Percentiles rank a stretch among this genome's conserved stretches.
These are phyloP conservation scores for Moxostoma hubbsi DNA, from an alignment of 2,797 vertebrate species.

Conservation along the genomic window DNA sequence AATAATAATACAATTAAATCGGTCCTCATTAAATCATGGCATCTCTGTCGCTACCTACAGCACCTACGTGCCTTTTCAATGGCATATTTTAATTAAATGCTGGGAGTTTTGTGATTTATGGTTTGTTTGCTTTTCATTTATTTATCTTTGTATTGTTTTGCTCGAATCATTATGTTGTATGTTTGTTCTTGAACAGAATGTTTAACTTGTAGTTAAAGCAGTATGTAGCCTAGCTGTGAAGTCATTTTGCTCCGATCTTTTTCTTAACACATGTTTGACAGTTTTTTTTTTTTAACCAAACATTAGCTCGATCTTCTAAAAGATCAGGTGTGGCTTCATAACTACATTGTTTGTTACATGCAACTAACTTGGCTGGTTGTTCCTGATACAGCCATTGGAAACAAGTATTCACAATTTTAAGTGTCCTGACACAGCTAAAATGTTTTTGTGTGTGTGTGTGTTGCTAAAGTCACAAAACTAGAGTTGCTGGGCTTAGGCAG, in stretches of 20 bases:
- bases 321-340: no score
- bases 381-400: background rate
- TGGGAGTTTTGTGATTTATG: no score
- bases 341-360: background rate
- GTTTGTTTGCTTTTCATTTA: background rate
- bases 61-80: no score
- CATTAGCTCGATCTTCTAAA: no score
- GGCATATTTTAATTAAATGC: no score
- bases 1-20: background rate
- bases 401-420: background rate
- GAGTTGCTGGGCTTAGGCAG: background rate
- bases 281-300: background rate
- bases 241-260: background rate
- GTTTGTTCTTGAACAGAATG: background rate
- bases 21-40: background rate
- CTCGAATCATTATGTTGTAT: background rate
- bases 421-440: background rate
- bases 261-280: background rate
- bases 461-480: background rate
- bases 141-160: background rate
- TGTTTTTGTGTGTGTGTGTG: background rate
- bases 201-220: background rate
- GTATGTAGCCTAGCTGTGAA: background rate
- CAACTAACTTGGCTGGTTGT: background rate
- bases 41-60: no score